Evolutionary conservation across 2,113 vertebrate genomes (phyloP).

Genomic region (Sceloporus tristichus): DNA sequence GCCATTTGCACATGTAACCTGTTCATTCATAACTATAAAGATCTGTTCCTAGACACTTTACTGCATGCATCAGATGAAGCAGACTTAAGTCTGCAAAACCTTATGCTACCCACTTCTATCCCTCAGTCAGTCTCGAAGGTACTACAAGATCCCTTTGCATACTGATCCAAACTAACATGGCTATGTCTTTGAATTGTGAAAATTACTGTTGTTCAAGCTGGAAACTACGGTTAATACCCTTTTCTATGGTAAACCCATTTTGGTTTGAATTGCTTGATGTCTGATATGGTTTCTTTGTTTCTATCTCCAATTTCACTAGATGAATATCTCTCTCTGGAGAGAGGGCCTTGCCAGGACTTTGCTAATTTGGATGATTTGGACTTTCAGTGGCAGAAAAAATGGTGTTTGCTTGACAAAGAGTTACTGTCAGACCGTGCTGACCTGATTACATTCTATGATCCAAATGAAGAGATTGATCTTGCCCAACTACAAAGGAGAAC

Average conservation of each 20-base stretch:
- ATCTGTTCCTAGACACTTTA: no score
- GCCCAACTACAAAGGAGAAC: neutral
- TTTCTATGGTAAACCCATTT: neutral
- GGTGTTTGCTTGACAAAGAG: neutral
- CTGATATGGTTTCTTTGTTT: neutral
- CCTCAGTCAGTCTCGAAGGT: no score
- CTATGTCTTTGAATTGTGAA: no score
- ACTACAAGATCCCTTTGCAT: no score
- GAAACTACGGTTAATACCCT: no score
- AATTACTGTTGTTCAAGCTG: neutral
- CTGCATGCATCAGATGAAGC: no score
- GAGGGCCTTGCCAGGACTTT: neutral
- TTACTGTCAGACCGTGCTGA: neutral
- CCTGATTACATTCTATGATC: neutral
- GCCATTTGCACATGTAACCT: no score
- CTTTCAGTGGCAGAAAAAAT: neutral
- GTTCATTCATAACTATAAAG: no score
- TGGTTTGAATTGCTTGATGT: neutral
- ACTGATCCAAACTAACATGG: no score
- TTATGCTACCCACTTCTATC: no score
- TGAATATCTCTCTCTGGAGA: neutral
- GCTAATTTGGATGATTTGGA: neutral
- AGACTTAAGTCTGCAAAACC: no score
- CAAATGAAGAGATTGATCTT: neutral
- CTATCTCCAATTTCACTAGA: neutral